These are phyloP conservation scores for Oxygymnocypris stewartii DNA, from an alignment of 2,113 vertebrate species.

Conservation along the genomic window DNA sequence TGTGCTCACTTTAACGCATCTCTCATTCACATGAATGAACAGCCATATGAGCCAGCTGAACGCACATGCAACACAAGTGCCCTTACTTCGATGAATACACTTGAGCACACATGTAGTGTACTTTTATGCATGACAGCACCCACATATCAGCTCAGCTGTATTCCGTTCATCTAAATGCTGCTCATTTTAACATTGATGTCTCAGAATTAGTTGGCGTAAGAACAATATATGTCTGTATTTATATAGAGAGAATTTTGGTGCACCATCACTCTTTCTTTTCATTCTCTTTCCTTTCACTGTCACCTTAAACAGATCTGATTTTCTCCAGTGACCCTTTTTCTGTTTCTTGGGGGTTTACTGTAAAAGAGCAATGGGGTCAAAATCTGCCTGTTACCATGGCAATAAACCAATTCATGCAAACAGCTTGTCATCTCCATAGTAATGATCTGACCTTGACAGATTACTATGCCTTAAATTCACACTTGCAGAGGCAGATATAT, in stretches of 20 bases:
- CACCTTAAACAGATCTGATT: background rate
- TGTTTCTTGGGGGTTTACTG: conserved; percentile 29
- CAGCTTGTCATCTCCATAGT: conserved; percentile 46
- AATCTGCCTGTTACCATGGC: conserved; percentile 38
- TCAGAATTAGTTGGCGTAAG: background rate
- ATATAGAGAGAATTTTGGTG: background rate
- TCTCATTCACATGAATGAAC: conserved; percentile 27
- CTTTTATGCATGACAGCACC: conserved; percentile 37
- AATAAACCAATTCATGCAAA: conserved; percentile 19
- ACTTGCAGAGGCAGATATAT: conserved; percentile 21
- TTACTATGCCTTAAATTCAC: conserved; percentile 33
- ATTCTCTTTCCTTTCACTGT: background rate
- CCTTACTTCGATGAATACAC: conserved; percentile 6
- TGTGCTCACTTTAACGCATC: conserved; percentile 35
- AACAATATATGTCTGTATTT: background rate
- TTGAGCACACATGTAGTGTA: conserved; percentile 27
- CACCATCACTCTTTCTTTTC: background rate
- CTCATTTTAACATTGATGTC: conserved; percentile 1
- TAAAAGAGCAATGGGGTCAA: conserved; percentile 41
- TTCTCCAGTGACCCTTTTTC: conserved; percentile 40
- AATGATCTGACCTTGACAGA: conserved; percentile 41
- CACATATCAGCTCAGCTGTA: conserved; percentile 35
- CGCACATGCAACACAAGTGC: conserved; percentile 2
- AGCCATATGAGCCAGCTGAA: conserved; percentile 27
- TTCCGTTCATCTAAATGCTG: conserved; percentile 1